Percentiles rank a stretch among this genome's conserved stretches.
Evolutionary conservation across 30 jellyfish, hydroid and myxozoan genomes (phyloP).

Genomic region (Cassiopea andromeda): DNA sequence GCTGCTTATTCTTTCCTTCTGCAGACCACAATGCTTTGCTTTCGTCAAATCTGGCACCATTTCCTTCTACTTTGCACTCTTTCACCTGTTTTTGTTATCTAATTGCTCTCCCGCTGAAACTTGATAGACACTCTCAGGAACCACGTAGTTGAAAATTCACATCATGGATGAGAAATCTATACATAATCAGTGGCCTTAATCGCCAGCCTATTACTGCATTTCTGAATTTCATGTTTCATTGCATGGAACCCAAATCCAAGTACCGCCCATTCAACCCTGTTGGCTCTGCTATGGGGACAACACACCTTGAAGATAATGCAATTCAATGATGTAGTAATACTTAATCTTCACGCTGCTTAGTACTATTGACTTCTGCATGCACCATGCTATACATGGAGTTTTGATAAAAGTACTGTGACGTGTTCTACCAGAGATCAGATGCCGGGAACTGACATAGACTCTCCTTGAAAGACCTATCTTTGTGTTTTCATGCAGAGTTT

Average conservation of each 20-base stretch:
- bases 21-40: neutral
- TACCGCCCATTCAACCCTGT: neutral
- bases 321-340: neutral
- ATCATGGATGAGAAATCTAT: neutral
- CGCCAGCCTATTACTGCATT: neutral
- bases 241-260: neutral
- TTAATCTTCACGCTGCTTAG: neutral
- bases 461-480: neutral
- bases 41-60: neutral
- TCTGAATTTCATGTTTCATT: neutral
- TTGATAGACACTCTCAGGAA: constrained; percentile 7
- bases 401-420: neutral
- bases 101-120: neutral
- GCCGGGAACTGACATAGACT: neutral
- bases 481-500: constrained; percentile 8
- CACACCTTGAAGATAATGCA: neutral
- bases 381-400: neutral
- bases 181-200: neutral
- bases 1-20: neutral
- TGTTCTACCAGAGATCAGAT: neutral
- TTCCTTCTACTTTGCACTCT: neutral
- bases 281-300: neutral
- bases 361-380: neutral
- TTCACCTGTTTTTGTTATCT: neutral
- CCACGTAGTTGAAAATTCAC: neutral